Base-by-base conservation (phyloP, 53 echinoderm and acorn worm genomes). In the Arbacia lixula region DNA sequence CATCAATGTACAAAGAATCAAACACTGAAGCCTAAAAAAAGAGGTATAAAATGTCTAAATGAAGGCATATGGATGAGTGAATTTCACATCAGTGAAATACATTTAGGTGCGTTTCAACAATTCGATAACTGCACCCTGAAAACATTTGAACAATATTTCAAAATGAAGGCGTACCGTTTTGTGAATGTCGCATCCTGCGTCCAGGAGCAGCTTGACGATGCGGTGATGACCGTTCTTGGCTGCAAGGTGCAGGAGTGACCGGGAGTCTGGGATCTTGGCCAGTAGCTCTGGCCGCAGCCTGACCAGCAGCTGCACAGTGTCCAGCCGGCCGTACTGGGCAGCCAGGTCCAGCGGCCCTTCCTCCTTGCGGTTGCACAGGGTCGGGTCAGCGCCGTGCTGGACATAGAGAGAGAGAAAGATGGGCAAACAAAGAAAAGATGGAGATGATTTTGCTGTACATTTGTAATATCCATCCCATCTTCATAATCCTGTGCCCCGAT, bases 91-190 rank as follows among this genome's bases (percentile, higher is more conserved):
- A n/a, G n/a, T n/a, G n/a, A n/a, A n/a, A n/a, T n/a, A n/a, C n/a
- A n/a, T n/a, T n/a, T n/a, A n/a, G n/a, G n/a, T n/a, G n/a, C n/a
- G n/a, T n/a, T n/a, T n/a, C n/a, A n/a, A n/a, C n/a, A n/a, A n/a
- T n/a, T n/a, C n/a, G n/a, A n/a, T n/a, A n/a, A n/a, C n/a, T n/a
- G n/a, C n/a, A n/a, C n/a, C n/a, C n/a, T n/a, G n/a, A n/a, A n/a
- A n/a, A n/a, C n/a, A n/a, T n/a, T n/a, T n/a, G n/a, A n/a, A n/a
- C n/a, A n/a, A n/a, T n/a, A n/a, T n/a, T n/a, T n/a, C n/a, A n/a
- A n/a, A n/a, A n/a, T n/a, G n/a, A n/a, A n/a, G n/a, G n/a, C n/a
- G 57, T 86, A 96, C 97, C 92, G 71, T 91, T 60, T 93, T 91
- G 76, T 96, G 91, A 32, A 96, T 96, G 54, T 96, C 92, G 54